Conservation (phyloP, 2,888 invertebrate genomes). For the Trachelus stipa region DNA sequence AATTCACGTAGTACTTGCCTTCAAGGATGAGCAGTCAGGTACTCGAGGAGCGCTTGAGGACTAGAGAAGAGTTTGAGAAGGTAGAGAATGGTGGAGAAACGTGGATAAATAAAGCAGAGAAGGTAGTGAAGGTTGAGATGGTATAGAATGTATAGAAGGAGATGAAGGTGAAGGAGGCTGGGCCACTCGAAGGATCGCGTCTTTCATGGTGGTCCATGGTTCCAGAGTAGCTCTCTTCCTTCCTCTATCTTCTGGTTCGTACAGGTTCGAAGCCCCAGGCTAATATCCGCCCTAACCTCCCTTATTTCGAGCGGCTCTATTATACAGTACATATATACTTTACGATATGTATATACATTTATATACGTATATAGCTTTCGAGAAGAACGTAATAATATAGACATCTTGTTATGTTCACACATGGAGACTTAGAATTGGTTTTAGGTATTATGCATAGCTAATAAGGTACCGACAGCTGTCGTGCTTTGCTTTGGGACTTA, state of each 20-base stretch:
- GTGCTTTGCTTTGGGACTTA: slow-evolving; percentile 16
- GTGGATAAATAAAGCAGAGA: slow-evolving; percentile 18
- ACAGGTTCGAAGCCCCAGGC: slow-evolving; percentile 44
- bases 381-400: slow-evolving; percentile 61
- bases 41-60: slow-evolving; percentile 12
- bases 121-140: slow-evolving; percentile 7
- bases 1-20: slow-evolving; percentile 28
- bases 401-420: slow-evolving; percentile 61
- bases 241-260: slow-evolving; percentile 47
- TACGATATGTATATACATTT: background rate
- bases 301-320: slow-evolving; percentile 37
- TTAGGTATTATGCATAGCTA: slow-evolving; percentile 58
- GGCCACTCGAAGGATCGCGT: slow-evolving; percentile 47
- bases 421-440: slow-evolving; percentile 53
- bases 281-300: slow-evolving; percentile 49
- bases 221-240: slow-evolving; percentile 49
- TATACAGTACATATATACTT: background rate
- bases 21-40: background rate
- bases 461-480: slow-evolving; percentile 50
- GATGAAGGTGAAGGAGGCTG: slow-evolving; percentile 39
- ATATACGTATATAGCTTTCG: slow-evolving; percentile 24
- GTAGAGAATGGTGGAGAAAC: slow-evolving; percentile 19
- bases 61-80: slow-evolving; percentile 21
- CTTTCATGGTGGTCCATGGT: slow-evolving; percentile 61
- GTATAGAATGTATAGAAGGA: slow-evolving; percentile 11